phyloP scores from a whole-genome alignment of 2,888 invertebrate species.

The Phania funesta region DNA sequence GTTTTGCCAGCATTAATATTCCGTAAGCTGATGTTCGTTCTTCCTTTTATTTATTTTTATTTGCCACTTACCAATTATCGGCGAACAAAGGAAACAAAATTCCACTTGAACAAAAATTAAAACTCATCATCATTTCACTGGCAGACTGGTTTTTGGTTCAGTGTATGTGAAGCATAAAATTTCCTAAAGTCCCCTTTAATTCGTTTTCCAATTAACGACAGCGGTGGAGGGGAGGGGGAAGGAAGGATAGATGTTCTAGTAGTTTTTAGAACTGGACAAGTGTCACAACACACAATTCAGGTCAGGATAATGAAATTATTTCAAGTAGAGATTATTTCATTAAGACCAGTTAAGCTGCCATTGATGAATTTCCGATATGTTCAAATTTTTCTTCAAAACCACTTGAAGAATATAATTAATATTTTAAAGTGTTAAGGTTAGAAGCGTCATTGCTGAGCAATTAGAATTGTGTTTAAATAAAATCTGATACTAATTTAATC shows the following conservation, averaged over 20 bases:
- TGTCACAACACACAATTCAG: slow-evolving; percentile 4
- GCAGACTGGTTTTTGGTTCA: slow-evolving; percentile 41
- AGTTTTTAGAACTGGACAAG: slow-evolving; percentile 24
- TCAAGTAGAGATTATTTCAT: slow-evolving; percentile 64
- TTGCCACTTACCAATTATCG: slow-evolving; percentile 64
- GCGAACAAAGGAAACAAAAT: slow-evolving; percentile 56
- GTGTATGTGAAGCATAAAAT: slow-evolving; percentile 51
- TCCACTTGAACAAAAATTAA: slow-evolving; percentile 67
- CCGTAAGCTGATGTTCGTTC: slow-evolving; percentile 12
- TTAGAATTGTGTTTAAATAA: no score
- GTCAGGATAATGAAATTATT: slow-evolving; percentile 62
- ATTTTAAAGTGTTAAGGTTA: no score
- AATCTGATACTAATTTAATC: no score
- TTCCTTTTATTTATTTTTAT: not conserved
- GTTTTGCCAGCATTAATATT: slow-evolving; percentile 25
- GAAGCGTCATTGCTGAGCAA: no score
- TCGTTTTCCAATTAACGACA: slow-evolving; percentile 8
- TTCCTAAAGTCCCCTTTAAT: slow-evolving; percentile 26
- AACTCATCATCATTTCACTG: slow-evolving; percentile 66
- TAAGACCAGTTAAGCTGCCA: slow-evolving; percentile 55
- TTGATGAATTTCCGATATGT: slow-evolving; percentile 64
- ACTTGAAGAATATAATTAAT: no score
- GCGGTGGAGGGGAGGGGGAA: not conserved
- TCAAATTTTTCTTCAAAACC: slow-evolving; percentile 12
- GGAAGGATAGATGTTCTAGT: not conserved